phyloP scores from a whole-genome alignment of 2,888 invertebrate species.

The Spicauda simplicius region DNA sequence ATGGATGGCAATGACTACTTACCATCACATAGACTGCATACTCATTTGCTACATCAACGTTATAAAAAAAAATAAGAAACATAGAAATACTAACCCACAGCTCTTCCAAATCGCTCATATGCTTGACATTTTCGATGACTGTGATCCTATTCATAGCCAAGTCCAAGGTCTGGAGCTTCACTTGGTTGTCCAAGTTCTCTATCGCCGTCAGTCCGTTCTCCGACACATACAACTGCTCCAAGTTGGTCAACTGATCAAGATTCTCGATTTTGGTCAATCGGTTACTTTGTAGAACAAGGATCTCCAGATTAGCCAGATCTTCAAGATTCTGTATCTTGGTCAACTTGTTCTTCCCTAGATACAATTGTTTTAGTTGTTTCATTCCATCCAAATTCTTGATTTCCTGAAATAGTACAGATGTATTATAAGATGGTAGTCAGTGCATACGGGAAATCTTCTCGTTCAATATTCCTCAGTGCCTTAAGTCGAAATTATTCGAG shows the following conservation, averaged over 20 bases:
- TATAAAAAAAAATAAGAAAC: no score
- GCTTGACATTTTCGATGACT: slow-evolving; percentile 90
- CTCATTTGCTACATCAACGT: no score
- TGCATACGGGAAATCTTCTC: no score
- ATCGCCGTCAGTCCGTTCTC: slow-evolving; percentile 95
- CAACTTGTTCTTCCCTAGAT: slow-evolving; percentile 98
- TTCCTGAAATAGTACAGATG: slow-evolving; percentile 78
- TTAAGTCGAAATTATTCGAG: no score
- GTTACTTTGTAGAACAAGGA: slow-evolving; percentile 96
- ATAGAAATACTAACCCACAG: slow-evolving; percentile 94
- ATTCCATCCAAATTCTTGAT: slow-evolving; percentile 94
- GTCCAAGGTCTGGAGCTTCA: slow-evolving; percentile 93
- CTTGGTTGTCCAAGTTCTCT: slow-evolving; percentile 90
- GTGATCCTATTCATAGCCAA: slow-evolving; percentile 94
- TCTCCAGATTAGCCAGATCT: slow-evolving; percentile 88
- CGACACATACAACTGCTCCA: slow-evolving; percentile 96
- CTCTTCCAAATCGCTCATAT: slow-evolving; percentile 93
- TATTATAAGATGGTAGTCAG: no score
- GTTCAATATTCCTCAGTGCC: no score
- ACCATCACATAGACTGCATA: no score
- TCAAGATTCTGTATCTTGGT: slow-evolving; percentile 93
- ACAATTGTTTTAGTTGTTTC: slow-evolving; percentile 90
- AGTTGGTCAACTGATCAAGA: slow-evolving; percentile 88
- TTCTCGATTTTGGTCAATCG: slow-evolving; percentile 95
- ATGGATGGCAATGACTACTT: no score